Conservation (phyloP, 2,888 invertebrate species). For the Ochropleura leucogaster region DNA sequence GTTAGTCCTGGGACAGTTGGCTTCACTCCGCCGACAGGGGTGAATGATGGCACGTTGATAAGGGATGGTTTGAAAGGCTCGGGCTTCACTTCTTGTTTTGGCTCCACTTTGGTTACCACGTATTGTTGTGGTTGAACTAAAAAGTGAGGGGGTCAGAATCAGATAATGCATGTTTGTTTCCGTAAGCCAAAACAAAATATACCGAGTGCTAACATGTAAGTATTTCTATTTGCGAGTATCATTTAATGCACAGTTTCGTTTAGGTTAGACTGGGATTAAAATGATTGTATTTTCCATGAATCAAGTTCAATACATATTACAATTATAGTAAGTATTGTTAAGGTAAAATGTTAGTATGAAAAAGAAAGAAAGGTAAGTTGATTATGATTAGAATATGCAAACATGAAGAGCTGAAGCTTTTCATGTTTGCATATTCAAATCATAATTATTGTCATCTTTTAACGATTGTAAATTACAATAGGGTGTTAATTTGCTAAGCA, state of each 20-base stretch:
- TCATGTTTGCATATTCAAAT: not conserved
- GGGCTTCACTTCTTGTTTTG: slow-evolving; percentile 69
- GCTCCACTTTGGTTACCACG: slow-evolving; percentile 57
- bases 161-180: not conserved
- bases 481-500: not conserved
- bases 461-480: not conserved
- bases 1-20: slow-evolving; percentile 65
- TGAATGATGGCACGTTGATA: slow-evolving; percentile 71
- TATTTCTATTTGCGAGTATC: not conserved
- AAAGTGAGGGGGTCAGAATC: slow-evolving; percentile 9
- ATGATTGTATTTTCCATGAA: not conserved
- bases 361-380: not conserved
- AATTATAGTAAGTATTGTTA: fast-evolving
- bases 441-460: not conserved
- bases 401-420: no score
- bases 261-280: not conserved
- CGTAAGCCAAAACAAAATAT: not conserved
- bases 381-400: no score
- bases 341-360: not conserved
- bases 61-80: slow-evolving; percentile 68
- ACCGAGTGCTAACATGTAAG: not conserved
- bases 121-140: slow-evolving; percentile 40
- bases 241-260: not conserved
- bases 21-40: slow-evolving; percentile 71
- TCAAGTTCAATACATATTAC: no score